Percentiles rank a stretch among this genome's conserved stretches.
Conservation (phyloP, 37 sponge, comb jelly and placozoan genomes). For the Chondrilla cf. caribensis region DNA sequence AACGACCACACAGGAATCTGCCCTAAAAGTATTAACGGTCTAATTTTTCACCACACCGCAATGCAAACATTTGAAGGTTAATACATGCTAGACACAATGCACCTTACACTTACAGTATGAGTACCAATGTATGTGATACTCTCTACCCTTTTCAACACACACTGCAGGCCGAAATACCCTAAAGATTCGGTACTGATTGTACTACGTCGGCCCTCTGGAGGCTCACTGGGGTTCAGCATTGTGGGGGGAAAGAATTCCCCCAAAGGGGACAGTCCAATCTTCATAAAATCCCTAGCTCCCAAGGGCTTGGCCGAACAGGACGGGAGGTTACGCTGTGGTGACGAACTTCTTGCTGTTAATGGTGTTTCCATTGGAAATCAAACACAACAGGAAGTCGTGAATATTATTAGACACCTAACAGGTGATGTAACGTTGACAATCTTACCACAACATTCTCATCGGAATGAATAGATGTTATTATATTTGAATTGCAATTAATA, state of each 20-base stretch:
- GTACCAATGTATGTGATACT: no score
- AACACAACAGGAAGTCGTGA: constrained; percentile 61
- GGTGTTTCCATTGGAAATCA: not conserved
- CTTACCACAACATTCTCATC: not conserved
- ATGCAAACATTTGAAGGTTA: no score
- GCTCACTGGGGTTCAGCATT: constrained; percentile 86
- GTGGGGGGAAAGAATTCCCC: constrained; percentile 85
- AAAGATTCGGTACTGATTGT: constrained; percentile 20
- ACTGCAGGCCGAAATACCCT: no score
- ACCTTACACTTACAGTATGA: no score
- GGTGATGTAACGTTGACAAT: constrained; percentile 53
- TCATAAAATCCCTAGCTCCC: constrained; percentile 75
- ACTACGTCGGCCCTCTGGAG: constrained; percentile 22
- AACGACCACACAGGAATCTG: no score
- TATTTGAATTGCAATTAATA: no score
- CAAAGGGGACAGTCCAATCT: constrained; percentile 83
- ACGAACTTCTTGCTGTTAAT: constrained; percentile 23
- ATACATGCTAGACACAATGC: no score
- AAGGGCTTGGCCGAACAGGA: constrained; percentile 66
- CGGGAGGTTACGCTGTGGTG: constrained; percentile 75
- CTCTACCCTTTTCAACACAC: no score
- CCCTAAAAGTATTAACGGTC: no score
- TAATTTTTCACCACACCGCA: no score
- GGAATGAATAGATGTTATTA: not conserved
- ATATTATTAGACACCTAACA: constrained; percentile 49